A percentile compares a stretch with the other conserved stretches of the same genome.
phyloP scores from a whole-genome alignment of 2,888 invertebrate genomes.

The Sarcophaga rosellei region DNA sequence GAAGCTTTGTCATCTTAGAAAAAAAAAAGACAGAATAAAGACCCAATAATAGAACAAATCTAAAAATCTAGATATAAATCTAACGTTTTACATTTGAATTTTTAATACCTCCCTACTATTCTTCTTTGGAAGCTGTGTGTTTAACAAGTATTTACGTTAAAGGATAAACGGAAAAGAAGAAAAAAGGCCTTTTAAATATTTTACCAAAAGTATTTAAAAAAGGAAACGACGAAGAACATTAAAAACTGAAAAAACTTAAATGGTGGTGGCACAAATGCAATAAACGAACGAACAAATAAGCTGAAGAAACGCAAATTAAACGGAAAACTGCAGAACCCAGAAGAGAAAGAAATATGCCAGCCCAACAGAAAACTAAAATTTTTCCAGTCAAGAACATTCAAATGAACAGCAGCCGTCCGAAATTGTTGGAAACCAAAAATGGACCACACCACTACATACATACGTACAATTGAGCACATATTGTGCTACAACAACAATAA shows the following conservation, averaged over 20 bases:
- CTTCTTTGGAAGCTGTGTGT: neutral
- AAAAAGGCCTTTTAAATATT: neutral
- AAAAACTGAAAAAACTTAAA: constrained; percentile 9
- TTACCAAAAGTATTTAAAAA: neutral
- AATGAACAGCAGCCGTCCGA: neutral
- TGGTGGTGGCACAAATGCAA: constrained; percentile 19
- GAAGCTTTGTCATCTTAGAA: no score
- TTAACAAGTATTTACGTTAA: neutral
- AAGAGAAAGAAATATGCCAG: neutral
- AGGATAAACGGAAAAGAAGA: neutral
- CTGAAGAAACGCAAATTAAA: neutral
- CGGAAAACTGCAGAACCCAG: neutral
- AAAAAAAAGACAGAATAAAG: no score
- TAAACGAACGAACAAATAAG: constrained; percentile 5
- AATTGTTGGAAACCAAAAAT: no score
- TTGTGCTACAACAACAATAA: no score
- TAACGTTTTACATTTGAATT: neutral
- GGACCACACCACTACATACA: no score
- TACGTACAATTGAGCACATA: no score
- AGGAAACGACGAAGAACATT: neutral
- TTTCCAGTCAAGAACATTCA: constrained; percentile 19
- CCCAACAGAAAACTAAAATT: neutral
- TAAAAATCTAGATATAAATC: no score
- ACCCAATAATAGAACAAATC: no score
- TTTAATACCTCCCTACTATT: neutral